A percentile compares a stretch with the other conserved stretches of the same genome.
Conservation (phyloP, 1,140 invertebrate species). For the Trichonephila clavata region DNA sequence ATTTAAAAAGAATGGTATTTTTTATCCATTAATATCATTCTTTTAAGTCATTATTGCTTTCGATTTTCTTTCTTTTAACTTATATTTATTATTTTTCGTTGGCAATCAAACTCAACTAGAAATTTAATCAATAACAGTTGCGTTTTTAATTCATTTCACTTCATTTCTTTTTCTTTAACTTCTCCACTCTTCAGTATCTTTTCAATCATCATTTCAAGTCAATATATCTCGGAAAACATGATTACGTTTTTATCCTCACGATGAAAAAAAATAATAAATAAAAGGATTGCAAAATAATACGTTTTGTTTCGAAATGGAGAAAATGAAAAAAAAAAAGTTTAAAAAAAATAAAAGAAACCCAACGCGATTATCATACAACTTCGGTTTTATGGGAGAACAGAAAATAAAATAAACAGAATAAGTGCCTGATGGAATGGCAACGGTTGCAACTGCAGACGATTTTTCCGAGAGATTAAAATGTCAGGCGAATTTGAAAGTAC, state of each 20-base stretch:
- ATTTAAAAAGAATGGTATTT: neutral
- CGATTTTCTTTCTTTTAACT: neutral
- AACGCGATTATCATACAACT: slow-evolving; percentile 50
- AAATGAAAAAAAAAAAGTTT: neutral
- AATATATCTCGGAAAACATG: slow-evolving; percentile 16
- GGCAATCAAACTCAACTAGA: neutral
- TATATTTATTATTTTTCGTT: neutral
- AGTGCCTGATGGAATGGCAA: slow-evolving; percentile 52
- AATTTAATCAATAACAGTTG: slow-evolving; percentile 44
- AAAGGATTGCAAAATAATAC: slow-evolving; percentile 10
- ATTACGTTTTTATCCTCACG: slow-evolving; percentile 28
- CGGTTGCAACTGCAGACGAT: slow-evolving; percentile 49
- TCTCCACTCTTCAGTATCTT: neutral
- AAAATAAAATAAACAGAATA: slow-evolving; percentile 68
- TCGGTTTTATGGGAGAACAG: slow-evolving; percentile 18
- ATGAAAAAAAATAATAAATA: neutral
- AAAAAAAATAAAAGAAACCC: slow-evolving; percentile 9
- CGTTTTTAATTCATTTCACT: neutral
- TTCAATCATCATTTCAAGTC: slow-evolving; percentile 52
- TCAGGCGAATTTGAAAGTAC: slow-evolving; percentile 32
- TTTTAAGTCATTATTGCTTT: neutral
- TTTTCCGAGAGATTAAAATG: slow-evolving; percentile 67
- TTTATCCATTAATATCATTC: neutral
- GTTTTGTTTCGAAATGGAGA: slow-evolving; percentile 46
- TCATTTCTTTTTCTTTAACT: neutral